Percentiles rank a stretch among this genome's conserved stretches.
Evolutionary conservation across 2,888 invertebrate genomes (phyloP).

Genomic region (Nomada hirtipes): DNA sequence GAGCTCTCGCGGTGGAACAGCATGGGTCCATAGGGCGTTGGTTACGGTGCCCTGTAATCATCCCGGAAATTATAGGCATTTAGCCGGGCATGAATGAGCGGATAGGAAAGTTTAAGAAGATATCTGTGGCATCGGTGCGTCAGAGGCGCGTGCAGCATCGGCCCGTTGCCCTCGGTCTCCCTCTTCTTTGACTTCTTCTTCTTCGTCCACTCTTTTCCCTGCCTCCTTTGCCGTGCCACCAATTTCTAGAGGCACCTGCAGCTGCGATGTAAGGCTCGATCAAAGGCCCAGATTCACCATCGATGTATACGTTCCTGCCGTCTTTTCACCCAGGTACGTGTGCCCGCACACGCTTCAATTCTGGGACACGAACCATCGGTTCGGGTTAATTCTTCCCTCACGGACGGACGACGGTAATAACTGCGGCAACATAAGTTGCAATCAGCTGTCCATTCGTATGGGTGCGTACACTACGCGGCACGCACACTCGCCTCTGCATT

Average conservation of each 20-base stretch:
- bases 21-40: constrained; percentile 71
- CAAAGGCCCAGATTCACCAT: constrained; percentile 75
- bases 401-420: constrained; percentile 63
- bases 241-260: constrained; percentile 73
- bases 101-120: constrained; percentile 81
- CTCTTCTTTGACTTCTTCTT: constrained; percentile 4
- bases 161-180: constrained; percentile 51
- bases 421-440: constrained; percentile 56
- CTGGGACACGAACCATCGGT: constrained; percentile 62
- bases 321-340: constrained; percentile 11
- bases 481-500: constrained; percentile 35
- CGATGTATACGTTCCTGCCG: constrained; percentile 65
- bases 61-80: constrained; percentile 83
- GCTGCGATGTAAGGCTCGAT: constrained; percentile 68
- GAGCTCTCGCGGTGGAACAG: constrained; percentile 61
- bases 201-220: constrained; percentile 20
- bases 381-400: constrained; percentile 60
- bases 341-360: constrained; percentile 34
- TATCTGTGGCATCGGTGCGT: constrained; percentile 80
- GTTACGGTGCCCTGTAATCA: constrained; percentile 83
- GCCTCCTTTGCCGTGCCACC: constrained; percentile 35
- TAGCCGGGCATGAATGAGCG: constrained; percentile 81
- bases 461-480: constrained; percentile 30
- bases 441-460: constrained; percentile 54
- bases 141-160: constrained; percentile 78